Evolutionary conservation across 2,113 vertebrate genomes (phyloP).

Genomic region (Malaclemys terrapin): DNA sequence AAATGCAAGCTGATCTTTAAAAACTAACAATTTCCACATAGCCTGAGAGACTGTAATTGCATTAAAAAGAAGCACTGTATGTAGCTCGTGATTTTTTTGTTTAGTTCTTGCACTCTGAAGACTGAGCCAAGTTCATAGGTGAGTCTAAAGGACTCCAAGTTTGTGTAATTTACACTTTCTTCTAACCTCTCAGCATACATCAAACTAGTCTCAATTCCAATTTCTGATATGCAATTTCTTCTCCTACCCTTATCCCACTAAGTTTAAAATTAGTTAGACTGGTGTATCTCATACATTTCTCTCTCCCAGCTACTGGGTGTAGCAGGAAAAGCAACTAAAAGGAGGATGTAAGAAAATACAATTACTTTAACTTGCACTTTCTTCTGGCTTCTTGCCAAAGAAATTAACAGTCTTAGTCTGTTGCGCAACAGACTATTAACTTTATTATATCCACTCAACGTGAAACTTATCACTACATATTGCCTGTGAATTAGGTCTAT

Average conservation of each 20-base stretch:
- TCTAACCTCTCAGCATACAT: not conserved
- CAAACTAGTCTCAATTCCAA: not conserved
- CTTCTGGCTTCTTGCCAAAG: not conserved
- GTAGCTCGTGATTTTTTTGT: conserved; percentile 18
- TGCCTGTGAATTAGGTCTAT: not conserved
- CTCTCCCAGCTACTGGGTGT: not conserved
- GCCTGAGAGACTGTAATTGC: conserved; percentile 23
- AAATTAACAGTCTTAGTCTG: not conserved
- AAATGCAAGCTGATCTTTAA: conserved; percentile 52
- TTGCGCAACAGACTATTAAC: not conserved
- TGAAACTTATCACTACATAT: not conserved
- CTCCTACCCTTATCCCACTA: not conserved
- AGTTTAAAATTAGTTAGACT: not conserved
- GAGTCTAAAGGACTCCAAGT: not conserved
- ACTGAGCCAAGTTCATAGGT: not conserved
- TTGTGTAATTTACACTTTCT: not conserved
- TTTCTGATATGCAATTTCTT: not conserved
- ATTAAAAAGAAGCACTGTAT: conserved; percentile 49
- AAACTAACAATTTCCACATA: conserved; percentile 50
- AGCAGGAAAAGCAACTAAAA: not conserved
- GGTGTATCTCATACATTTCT: not conserved
- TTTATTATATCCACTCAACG: not conserved
- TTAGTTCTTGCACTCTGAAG: conserved; percentile 6
- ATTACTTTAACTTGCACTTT: not conserved
- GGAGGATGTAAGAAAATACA: not conserved